Conservation (phyloP, 2,113 vertebrate species). For the Chrysemys picta region DNA sequence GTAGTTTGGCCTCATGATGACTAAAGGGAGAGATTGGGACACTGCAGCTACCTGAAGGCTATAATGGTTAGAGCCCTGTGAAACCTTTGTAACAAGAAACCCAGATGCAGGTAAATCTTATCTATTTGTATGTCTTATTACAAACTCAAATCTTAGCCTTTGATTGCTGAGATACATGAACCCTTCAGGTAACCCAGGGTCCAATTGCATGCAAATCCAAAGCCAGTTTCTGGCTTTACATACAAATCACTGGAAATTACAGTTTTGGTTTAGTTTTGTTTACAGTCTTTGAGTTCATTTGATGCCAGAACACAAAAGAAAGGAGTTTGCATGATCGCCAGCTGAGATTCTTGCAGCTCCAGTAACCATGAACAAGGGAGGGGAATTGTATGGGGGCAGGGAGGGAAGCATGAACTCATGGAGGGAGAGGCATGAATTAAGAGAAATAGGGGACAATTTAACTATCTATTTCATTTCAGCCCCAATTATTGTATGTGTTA, state of each 20-base stretch:
- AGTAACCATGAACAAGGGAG: not conserved
- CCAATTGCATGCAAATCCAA: not conserved
- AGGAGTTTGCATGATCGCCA: not conserved
- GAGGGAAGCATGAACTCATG: too few species aligned
- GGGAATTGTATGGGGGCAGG: not conserved
- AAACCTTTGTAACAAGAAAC: constrained; percentile 30
- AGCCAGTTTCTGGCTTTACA: not conserved
- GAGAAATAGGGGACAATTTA: not conserved
- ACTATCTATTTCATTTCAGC: not conserved
- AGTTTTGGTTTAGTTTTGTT: not conserved
- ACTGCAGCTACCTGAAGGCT: constrained; percentile 16
- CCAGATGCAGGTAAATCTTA: constrained; percentile 33
- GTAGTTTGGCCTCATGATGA: not conserved
- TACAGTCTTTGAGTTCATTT: not conserved
- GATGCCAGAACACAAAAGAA: not conserved
- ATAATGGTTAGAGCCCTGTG: constrained; percentile 54
- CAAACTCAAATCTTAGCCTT: constrained; percentile 20
- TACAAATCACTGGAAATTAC: not conserved
- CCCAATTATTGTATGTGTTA: not conserved
- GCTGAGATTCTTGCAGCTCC: not conserved
- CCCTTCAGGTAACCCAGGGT: not conserved
- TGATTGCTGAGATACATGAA: not conserved
- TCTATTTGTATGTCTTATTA: not conserved
- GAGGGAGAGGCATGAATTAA: not conserved
- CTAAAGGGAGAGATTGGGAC: constrained; percentile 21